Evolutionary conservation across 2,888 invertebrate genomes (phyloP).

Genomic region (Dryobota labecula): DNA sequence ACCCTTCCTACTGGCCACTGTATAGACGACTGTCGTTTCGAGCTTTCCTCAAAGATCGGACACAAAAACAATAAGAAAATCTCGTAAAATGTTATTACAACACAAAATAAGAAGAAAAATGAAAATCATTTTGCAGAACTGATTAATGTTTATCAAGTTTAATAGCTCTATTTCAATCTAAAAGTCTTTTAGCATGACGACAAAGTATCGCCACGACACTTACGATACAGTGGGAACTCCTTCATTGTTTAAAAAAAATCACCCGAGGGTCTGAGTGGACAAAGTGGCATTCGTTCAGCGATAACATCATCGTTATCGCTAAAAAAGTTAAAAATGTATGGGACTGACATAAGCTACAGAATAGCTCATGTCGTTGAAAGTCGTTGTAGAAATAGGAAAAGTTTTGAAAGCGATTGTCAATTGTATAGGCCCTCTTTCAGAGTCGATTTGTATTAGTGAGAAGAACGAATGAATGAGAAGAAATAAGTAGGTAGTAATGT

Average conservation of each 20-base stretch:
- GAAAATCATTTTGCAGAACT: neutral
- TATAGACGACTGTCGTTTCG: neutral
- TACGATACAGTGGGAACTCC: neutral
- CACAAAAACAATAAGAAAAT: neutral
- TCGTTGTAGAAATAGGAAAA: too few relatives aligned
- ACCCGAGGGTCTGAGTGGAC: neutral
- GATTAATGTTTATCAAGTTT: too few relatives aligned
- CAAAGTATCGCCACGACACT: neutral
- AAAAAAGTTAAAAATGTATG: neutral
- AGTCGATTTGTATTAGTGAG: neutral
- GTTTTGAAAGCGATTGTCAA: neutral
- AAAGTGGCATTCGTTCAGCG: neutral
- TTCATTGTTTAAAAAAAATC: neutral
- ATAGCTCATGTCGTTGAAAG: neutral
- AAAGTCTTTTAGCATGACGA: neutral
- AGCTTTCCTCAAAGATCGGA: neutral
- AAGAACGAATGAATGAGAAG: conserved; percentile 3
- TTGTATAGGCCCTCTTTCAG: neutral
- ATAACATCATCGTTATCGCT: neutral
- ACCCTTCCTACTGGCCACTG: too few relatives aligned
- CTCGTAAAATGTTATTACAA: neutral
- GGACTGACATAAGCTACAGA: neutral
- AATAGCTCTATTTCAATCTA: neutral
- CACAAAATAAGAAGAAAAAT: neutral
- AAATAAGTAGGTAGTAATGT: conserved; percentile 22